A percentile compares a stretch with the other conserved stretches of the same genome.
Conservation (phyloP, 2,888 invertebrate genomes). For the Dilophus febrilis region DNA sequence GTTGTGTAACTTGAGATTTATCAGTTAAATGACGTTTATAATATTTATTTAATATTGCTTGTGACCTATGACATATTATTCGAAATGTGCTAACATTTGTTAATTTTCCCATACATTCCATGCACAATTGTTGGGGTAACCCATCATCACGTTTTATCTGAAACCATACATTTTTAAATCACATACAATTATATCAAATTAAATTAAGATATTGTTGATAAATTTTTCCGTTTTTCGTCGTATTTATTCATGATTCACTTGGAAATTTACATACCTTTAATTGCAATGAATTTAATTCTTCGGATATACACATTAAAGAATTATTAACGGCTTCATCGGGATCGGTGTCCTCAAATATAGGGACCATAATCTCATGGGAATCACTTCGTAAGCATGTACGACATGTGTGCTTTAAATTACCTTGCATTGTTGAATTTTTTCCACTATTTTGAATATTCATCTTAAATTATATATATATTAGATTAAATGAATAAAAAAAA, state of each 20-base stretch:
- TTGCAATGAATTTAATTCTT: constrained; percentile 3
- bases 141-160: neutral
- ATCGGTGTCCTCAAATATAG: neutral
- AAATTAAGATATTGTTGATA: no score
- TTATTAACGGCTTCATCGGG: neutral
- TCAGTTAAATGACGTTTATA: neutral
- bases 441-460: no score
- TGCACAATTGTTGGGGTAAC: constrained; percentile 6
- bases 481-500: no score
- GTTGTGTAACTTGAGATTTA: no score
- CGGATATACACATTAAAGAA: neutral
- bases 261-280: neutral
- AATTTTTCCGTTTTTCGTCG: no score
- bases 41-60: neutral
- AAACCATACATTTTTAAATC: no score
- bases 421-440: no score
- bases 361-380: neutral
- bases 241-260: no score
- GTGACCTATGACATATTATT: neutral
- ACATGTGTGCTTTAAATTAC: constrained; percentile 2
- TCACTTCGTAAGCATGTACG: constrained; percentile 3
- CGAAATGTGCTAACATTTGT: constrained; percentile 1
- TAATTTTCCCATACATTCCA: constrained; percentile 3
- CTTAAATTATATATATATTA: no score
- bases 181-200: no score